Base-by-base conservation (phyloP, 2,113 vertebrate species). In the Menura novaehollandiae region DNA sequence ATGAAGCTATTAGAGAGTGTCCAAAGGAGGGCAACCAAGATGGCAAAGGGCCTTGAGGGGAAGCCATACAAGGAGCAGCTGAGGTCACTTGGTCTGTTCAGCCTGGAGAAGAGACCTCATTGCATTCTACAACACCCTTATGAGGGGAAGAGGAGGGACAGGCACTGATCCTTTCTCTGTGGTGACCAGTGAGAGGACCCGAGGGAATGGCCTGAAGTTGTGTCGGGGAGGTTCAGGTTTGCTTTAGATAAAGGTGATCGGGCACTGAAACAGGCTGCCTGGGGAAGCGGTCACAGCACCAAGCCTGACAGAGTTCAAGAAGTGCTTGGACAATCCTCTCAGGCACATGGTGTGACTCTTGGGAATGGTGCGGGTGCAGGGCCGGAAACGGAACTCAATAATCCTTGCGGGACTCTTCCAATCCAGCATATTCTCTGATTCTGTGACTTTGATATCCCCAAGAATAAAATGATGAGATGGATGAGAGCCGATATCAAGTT, bases 1-100 rank as follows among this genome's bases (percentile, higher is more conserved):
- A 33, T 2, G 1, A 59, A 28, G 10, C 1, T 39, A 46, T 28
- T 24, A 33, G 8, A 44, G 9, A 37, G 18, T 6, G 9, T 60
- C 15, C 27, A 37, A 46, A 78, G 33, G 7, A 60, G 19, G 15
- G 5, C 5, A 53, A 4, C 4, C 3, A 19, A 77, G 39, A 46
- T 20, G 19, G 22, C 23, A 10, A 69, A 62, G 5, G 13, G 10
- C 23, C 19, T 62, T 53, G 27, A 37, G 11, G 22, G 27, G 11
- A 68, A 52, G 7, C 13, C 0, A 1, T 23, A 15, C 13, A n/a
- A 62, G 22, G 39, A 33, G 10, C 0, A 0, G 18, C 13, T 39
- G 64, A 62, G 28, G n/a, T 39, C 15, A 15, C 18, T 46, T 8
- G 5, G 2, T 16, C 7, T 69, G 28, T 53, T 46, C 49, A 53